Percentiles rank a stretch among this genome's conserved stretches.
These are phyloP conservation scores for Notocelia uddmanniana DNA, from an alignment of 2,888 invertebrate genomes.

Conservation along the genomic window DNA sequence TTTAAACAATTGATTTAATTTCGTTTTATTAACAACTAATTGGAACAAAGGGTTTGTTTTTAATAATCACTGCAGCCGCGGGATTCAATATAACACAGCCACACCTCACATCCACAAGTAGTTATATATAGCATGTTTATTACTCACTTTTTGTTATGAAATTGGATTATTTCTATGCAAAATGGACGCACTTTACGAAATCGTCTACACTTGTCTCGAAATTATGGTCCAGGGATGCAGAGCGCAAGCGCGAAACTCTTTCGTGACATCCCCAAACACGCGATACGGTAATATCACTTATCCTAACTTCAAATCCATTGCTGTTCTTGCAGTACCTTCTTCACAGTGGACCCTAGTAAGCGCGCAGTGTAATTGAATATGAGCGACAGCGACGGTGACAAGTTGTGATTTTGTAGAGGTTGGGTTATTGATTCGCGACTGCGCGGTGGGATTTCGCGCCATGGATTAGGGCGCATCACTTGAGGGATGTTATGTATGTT, in stretches of 20 bases:
- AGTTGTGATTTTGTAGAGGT: conserved; percentile 47
- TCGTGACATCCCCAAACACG: conserved; percentile 59
- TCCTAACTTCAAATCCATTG: conserved; percentile 53
- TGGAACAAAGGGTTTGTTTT: not conserved
- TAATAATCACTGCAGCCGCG: conserved; percentile 3
- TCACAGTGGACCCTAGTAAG: not conserved
- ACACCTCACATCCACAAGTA: not conserved
- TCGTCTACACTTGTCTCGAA: conserved; percentile 72
- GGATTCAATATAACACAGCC: not conserved
- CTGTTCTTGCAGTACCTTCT: conserved; percentile 42
- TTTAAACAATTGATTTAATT: not conserved
- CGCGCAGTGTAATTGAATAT: conserved; percentile 7
- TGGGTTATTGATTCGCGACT: conserved; percentile 79
- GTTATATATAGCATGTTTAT: conserved; percentile 26
- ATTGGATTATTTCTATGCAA: conserved; percentile 61
- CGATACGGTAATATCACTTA: not conserved
- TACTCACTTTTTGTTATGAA: conserved; percentile 71
- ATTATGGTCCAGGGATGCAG: conserved; percentile 75
- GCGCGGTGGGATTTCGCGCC: conserved; percentile 71
- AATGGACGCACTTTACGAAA: conserved; percentile 74
- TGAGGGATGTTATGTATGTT: conserved; percentile 42
- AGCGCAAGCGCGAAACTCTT: conserved; percentile 74
- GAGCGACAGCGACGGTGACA: not conserved
- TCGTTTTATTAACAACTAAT: not conserved
- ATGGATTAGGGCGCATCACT: conserved; percentile 49